A percentile compares a stretch with the other conserved stretches of the same genome.
phyloP scores from a whole-genome alignment of 2,797 vertebrate genomes.

The Uromys caudimaculatus region DNA sequence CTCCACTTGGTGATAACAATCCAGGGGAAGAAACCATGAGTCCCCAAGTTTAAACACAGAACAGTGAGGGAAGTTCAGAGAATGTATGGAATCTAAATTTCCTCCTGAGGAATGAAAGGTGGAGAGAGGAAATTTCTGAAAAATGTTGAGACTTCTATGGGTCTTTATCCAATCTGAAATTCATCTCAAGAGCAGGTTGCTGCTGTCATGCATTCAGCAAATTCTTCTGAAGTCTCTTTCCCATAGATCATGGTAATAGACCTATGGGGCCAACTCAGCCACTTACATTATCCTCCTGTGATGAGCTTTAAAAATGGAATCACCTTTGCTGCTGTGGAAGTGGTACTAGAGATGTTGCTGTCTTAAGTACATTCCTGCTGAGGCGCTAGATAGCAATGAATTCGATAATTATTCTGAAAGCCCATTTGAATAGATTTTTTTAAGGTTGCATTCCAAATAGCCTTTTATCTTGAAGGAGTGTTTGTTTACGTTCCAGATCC shows the following conservation, averaged over 20 bases:
- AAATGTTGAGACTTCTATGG: background rate
- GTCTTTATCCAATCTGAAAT: background rate
- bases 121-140: background rate
- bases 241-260: background rate
- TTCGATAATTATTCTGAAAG: conserved; percentile 65
- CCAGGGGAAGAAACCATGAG: background rate
- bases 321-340: background rate
- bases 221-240: background rate
- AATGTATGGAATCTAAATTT: background rate
- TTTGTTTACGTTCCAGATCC: conserved; percentile 75
- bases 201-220: background rate
- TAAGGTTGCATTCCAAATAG: conserved; percentile 42
- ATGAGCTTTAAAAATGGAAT: conserved; percentile 42
- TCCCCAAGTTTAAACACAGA: background rate
- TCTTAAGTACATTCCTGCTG: conserved; percentile 47
- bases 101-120: too few species aligned
- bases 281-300: background rate
- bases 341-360: background rate
- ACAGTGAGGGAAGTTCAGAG: background rate
- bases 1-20: background rate
- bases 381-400: conserved; percentile 32
- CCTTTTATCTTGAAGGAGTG: conserved; percentile 55
- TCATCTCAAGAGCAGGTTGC: background rate
- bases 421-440: conserved; percentile 48
- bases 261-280: background rate